Base-by-base conservation (phyloP, 2,888 invertebrate species). In the Leucophenga maculata region DNA sequence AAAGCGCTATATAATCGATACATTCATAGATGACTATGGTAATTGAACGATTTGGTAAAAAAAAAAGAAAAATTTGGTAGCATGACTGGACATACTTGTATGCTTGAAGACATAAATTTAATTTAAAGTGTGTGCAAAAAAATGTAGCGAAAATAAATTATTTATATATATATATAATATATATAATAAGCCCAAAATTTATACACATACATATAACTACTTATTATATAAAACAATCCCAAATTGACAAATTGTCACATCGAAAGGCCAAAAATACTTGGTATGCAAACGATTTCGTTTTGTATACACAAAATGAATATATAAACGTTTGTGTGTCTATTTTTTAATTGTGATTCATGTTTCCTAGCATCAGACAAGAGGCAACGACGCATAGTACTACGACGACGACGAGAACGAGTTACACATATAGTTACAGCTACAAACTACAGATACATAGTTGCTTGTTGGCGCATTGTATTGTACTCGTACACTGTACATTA, bases 1-100 rank as follows among this genome's bases (percentile, higher is more conserved):
- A 32, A 88, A 88, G 77, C 86, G 88, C 60, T 88, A 88, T 68
- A 88, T 88, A 67, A 88, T 88, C 74, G 88, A 88, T 75, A 88
- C 88, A 72, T 88, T 88, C 74, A 88, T 88, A 74, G 88, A 86
- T 77, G 88, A 88, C 75, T 88, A 88, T 71, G 83, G 80, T 74
- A 88, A 88, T 78, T 87, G 84, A 80, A 52, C 3, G 46, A 69
- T 72, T 67, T 50, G 67, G 64, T 65, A 68, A 67, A 69, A 64
- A 32, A 20, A 32, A 66, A 70, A 50, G 8, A 3, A 46, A 3
- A 44, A 3, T 71, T 70, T 71, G 65, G 65, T 50, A 71, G 62
- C 57, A 57, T 22, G 64, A 64, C 67, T 67, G 54, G 71, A 72
- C 26, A 4, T 26, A 26, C 26, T 26, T 26, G 26, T 26, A 26